A percentile compares a stretch with the other conserved stretches of the same genome.
Conservation (phyloP, 2,113 vertebrate genomes). For the Dromiciops gliroides region DNA sequence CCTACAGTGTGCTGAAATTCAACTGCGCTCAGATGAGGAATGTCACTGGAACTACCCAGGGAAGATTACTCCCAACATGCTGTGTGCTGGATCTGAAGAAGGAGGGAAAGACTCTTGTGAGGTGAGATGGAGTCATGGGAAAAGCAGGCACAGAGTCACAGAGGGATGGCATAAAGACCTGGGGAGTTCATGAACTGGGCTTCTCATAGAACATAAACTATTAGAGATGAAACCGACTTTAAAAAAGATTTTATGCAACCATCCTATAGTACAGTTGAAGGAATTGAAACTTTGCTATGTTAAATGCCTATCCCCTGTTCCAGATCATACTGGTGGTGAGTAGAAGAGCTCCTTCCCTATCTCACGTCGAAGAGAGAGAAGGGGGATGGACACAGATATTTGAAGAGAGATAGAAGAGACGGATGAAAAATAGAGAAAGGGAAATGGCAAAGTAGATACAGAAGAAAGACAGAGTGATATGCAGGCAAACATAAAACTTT, state of each 20-base stretch:
- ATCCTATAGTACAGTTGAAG: neutral
- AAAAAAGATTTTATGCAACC: neutral
- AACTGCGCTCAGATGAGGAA: slow-evolving; percentile 83
- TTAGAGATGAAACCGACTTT: neutral
- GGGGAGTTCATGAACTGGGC: neutral
- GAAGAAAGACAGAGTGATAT: neutral
- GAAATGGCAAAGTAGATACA: neutral
- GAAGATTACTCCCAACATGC: slow-evolving; percentile 87
- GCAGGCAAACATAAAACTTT: neutral
- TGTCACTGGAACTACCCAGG: slow-evolving; percentile 86
- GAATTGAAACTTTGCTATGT: neutral
- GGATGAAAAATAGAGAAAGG: neutral
- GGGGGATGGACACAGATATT: neutral
- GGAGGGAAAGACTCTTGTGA: slow-evolving; percentile 92
- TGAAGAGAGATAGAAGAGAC: neutral
- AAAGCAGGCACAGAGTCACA: neutral
- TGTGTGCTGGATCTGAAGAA: slow-evolving; percentile 88
- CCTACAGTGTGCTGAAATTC: slow-evolving; percentile 88
- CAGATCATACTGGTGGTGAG: neutral
- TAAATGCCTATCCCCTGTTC: neutral
- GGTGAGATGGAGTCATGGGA: slow-evolving; percentile 72
- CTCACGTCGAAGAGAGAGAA: neutral
- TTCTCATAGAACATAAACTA: neutral
- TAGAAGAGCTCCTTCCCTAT: neutral
- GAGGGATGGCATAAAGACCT: neutral